Evolutionary conservation across 1,140 invertebrate genomes (phyloP).

Genomic region (Drosophila sp.): DNA sequence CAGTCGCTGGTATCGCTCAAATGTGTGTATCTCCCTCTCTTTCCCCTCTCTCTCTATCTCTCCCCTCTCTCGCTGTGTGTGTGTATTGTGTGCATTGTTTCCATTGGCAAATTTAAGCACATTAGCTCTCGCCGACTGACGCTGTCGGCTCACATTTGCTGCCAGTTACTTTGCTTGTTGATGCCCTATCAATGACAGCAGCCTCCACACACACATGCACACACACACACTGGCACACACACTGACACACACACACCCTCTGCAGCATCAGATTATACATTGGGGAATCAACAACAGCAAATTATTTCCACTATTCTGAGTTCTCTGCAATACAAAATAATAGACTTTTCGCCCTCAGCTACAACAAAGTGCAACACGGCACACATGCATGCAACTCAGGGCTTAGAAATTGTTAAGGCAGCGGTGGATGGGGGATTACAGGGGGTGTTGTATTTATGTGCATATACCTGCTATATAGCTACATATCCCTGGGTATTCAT

Average conservation of each 20-base stretch:
- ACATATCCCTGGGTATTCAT: not conserved
- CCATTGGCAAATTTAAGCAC: slow-evolving; percentile 49
- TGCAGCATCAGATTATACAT: slow-evolving; percentile 8
- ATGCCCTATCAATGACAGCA: slow-evolving; percentile 59
- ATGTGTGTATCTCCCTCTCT: too few relatives aligned
- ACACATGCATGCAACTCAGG: slow-evolving; percentile 8
- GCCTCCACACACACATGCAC: slow-evolving; percentile 10
- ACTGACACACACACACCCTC: not conserved
- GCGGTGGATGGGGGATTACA: too few relatives aligned
- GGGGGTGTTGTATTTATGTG: not conserved
- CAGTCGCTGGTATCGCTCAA: too few relatives aligned
- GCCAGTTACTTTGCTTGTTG: slow-evolving; percentile 42
- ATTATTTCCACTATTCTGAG: slow-evolving; percentile 51
- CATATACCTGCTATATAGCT: not conserved
- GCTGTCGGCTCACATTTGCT: slow-evolving; percentile 58
- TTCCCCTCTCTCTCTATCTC: too few relatives aligned
- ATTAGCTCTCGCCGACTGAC: slow-evolving; percentile 46
- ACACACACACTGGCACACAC: not conserved
- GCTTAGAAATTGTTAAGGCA: slow-evolving; percentile 16
- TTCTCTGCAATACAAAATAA: slow-evolving; percentile 15
- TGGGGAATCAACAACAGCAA: slow-evolving; percentile 40
- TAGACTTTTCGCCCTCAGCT: slow-evolving; percentile 24
- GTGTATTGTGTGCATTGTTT: slow-evolving; percentile 41
- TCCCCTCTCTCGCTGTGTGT: too few relatives aligned
- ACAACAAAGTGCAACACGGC: slow-evolving; percentile 9